Base-by-base conservation (phyloP, 2,888 invertebrate genomes). In the Harpalus rufipes region DNA sequence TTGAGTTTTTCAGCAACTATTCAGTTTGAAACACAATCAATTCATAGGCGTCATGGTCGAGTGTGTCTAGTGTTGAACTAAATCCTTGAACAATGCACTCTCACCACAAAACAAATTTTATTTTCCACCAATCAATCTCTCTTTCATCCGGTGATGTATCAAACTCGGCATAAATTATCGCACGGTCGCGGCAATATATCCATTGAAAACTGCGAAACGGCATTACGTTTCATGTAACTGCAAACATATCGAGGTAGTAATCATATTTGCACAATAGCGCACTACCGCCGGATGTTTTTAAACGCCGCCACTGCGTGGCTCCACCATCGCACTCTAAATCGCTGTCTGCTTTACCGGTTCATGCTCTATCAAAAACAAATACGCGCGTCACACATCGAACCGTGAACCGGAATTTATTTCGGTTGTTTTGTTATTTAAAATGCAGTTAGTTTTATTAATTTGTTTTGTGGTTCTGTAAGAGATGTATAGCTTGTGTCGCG, bases 351-450 rank as follows among this genome's bases (percentile, higher is more conserved):
- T 74, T 74, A 25, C 58, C 58, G 58, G 78, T 78, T 78, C 78
- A 78, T 58, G 58, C 78, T 78, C 78, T 78, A 78, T 78, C 78
- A 78, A 78, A 78, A 78, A 58, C 78, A 78, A 78, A 78, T 78
- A 78, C 78, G 16, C 21, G 58, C 78, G 58, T 78, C 78, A 78
- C 78, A 78, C 78, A 78, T 58, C 78, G 78, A 78, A 78, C 56
- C 78, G 78, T 78, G 78, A 78, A 78, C 56, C 58, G 58, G 78
- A 78, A 78, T 78, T 78, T 58, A 78, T 78, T 56, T 78, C 56
- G 58, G 56, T 78, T 78, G 78, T 78, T 78, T 78, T 78, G 76
- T 78, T 78, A 78, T 78, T 78, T 78, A 58, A 78, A 78, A 78
- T 58, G 78, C 78, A 78, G 78, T 78, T 78, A 78, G 56, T 78